phyloP scores from a whole-genome alignment of 2,113 vertebrate species.

The Solea senegalensis region DNA sequence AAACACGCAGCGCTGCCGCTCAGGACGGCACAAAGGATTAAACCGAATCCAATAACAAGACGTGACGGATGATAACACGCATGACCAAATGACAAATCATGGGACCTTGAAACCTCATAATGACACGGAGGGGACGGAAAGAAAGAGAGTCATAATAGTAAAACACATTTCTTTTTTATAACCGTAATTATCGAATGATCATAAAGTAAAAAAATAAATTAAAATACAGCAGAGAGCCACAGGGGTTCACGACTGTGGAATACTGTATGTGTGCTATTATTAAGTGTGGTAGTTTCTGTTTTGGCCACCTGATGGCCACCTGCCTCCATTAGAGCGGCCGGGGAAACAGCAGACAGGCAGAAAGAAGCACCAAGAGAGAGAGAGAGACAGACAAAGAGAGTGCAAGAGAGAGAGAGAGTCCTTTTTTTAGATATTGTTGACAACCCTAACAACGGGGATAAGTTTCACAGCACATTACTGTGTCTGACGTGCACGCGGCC shows the following conservation, averaged over 20 bases:
- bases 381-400: conserved; percentile 43
- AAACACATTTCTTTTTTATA: conserved; percentile 44
- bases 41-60: conserved; percentile 41
- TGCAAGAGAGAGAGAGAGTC: conserved; percentile 21
- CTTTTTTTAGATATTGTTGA: conserved; percentile 67
- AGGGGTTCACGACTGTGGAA: conserved; percentile 28
- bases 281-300: conserved; percentile 76
- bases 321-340: conserved; percentile 74
- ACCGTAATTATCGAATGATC: conserved; percentile 33
- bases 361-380: conserved; percentile 24
- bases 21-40: conserved; percentile 41
- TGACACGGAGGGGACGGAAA: conserved; percentile 16
- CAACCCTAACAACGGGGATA: conserved; percentile 63
- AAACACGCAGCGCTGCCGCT: conserved; percentile 43
- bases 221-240: conserved; percentile 14
- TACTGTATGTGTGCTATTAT: conserved; percentile 7
- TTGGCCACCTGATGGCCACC: conserved; percentile 87
- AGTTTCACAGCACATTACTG: conserved; percentile 61
- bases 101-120: conserved; percentile 53
- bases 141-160: conserved; percentile 34
- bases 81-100: conserved; percentile 37
- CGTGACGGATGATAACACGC: conserved; percentile 42
- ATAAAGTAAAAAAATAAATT: conserved; percentile 12
- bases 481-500: conserved; percentile 47
- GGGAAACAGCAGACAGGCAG: conserved; percentile 42